Evolutionary conservation across 2,113 vertebrate species (phyloP), one percentile per base, ranked within the genome.

Genomic region (Hippocampus guttulatus): DNA sequence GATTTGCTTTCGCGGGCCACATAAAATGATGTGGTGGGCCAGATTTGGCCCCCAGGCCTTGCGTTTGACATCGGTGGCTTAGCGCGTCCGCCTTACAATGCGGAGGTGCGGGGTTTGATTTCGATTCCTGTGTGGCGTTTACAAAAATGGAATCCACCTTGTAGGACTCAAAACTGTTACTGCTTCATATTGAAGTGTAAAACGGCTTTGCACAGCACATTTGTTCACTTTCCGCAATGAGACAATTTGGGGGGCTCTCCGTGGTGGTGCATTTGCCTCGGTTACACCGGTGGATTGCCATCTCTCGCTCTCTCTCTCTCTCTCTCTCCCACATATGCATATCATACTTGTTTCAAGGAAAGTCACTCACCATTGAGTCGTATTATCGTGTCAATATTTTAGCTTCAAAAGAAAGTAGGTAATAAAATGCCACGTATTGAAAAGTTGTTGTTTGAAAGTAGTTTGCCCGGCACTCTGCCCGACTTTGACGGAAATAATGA

Each of bases 81-180:
- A 38, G 33, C 33, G 5, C 5, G 1, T 38, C 33, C 33, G 33
- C 33, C 33, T 38, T 5, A 38, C 33, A 38, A 0, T 38, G 33
- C 33, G 6, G 33, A 38, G 33, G 33, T 38, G 33, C 33, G 6
- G 33, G 33, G 33, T 38, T 38, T 38, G 33, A 38, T 38, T 6
- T 2, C 5, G 5, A 5, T 5, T 38, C 33, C 33, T 38, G 33
- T 38, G 5, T 38, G 33, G 33, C 33, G 5, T 38, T 38, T 38
- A 6, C 6, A 89, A 87, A 89, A 85, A 86, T 84, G 86, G 80
- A 87, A 87, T 89, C 89, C 88, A 87, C 85, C 85, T 85, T 84
- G 76, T 77, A 57, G 21, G 68, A 70, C 40, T 71, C 69, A 41
- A 69, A 21, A 49, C 70, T 82, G 70, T 73, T 70, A 63, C 80